phyloP scores from a whole-genome alignment of 2,113 vertebrate species.

The Lophochroa leadbeateri region DNA sequence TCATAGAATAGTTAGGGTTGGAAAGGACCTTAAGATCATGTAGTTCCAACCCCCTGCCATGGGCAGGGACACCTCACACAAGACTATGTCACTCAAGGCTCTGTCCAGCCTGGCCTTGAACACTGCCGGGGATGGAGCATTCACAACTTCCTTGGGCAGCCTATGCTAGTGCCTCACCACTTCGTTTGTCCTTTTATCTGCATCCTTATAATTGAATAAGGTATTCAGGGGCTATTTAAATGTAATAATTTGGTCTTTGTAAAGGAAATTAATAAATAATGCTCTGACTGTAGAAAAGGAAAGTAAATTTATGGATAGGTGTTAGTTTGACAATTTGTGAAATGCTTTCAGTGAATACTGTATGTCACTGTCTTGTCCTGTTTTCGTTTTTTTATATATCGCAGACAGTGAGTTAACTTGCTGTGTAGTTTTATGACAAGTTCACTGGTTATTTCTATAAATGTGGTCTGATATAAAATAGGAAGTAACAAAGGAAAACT shows the following conservation, averaged over 20 bases:
- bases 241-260: background rate
- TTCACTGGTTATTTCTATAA: background rate
- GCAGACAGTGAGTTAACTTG: background rate
- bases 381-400: background rate
- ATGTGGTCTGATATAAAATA: background rate
- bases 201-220: background rate
- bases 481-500: background rate
- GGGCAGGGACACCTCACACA: too few relatives aligned
- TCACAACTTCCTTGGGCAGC: too few relatives aligned
- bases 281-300: background rate
- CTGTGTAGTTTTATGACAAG: background rate
- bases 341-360: background rate
- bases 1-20: too few relatives aligned
- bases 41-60: too few relatives aligned
- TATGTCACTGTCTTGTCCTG: background rate
- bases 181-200: background rate
- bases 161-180: too few relatives aligned
- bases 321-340: background rate
- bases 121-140: too few relatives aligned
- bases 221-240: background rate
- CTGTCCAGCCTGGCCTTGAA: too few relatives aligned
- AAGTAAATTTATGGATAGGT: background rate
- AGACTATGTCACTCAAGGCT: too few relatives aligned
- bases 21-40: too few relatives aligned
- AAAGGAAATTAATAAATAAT: background rate